Percentiles rank a stretch among this genome's conserved stretches.
Conservation (phyloP, 2,888 invertebrate genomes). For the Dorcus hopei region DNA sequence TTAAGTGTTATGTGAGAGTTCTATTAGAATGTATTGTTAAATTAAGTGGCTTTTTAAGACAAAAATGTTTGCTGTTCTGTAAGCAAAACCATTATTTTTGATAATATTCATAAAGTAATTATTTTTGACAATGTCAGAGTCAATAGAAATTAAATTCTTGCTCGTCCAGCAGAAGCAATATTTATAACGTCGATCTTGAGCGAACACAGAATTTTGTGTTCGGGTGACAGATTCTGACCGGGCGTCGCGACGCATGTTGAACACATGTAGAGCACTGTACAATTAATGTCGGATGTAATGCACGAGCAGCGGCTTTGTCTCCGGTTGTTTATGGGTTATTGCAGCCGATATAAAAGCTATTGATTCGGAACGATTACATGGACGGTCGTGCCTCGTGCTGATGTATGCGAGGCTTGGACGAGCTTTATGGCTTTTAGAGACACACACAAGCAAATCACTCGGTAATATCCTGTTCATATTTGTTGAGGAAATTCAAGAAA, state of each 20-base stretch:
- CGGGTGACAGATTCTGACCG: conserved; percentile 14
- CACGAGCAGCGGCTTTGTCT: conserved; percentile 46
- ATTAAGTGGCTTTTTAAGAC: too few species aligned
- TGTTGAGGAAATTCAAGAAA: conserved; percentile 15
- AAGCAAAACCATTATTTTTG: too few species aligned
- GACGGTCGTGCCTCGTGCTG: conserved; percentile 30
- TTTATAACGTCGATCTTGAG: not conserved
- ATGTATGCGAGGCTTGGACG: conserved; percentile 25
- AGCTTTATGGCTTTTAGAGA: conserved; percentile 27
- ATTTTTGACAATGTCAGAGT: too few species aligned
- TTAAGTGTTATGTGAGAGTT: too few species aligned
- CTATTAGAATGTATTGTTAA: too few species aligned
- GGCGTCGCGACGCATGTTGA: conserved; percentile 48
- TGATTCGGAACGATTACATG: conserved; percentile 44
- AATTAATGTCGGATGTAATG: conserved; percentile 48
- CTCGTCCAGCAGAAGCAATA: not conserved
- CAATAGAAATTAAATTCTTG: too few species aligned
- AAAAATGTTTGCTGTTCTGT: too few species aligned
- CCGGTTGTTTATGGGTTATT: conserved; percentile 48
- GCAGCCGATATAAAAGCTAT: conserved; percentile 46
- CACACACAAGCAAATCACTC: conserved; percentile 20
- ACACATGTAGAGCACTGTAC: conserved; percentile 48
- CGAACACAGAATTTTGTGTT: not conserved
- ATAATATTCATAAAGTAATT: too few species aligned
- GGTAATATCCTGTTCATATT: conserved; percentile 24